Evolutionary conservation across 2,888 invertebrate genomes (phyloP).

Genomic region (Rhingia rostrata): DNA sequence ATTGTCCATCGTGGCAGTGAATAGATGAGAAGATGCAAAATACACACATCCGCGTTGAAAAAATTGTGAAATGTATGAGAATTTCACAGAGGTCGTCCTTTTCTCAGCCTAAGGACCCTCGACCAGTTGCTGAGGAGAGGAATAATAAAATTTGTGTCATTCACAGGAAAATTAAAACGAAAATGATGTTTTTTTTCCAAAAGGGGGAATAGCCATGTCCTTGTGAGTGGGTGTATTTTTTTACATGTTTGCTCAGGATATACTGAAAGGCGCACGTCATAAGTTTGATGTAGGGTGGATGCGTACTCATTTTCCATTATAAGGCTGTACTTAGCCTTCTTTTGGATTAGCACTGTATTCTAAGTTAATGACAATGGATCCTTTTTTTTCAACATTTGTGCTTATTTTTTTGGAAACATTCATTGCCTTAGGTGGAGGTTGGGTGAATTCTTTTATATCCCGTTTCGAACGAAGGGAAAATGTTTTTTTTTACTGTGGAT

Average conservation of each 20-base stretch:
- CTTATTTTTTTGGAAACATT: conserved; percentile 48
- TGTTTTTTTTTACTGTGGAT: conserved; percentile 57
- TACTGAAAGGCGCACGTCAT: conserved; percentile 59
- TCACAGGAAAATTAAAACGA: conserved; percentile 73
- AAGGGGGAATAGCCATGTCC: conserved; percentile 31
- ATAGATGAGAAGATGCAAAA: not conserved
- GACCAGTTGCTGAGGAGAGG: conserved; percentile 30
- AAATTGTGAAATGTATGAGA: conserved; percentile 20
- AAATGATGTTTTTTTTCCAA: conserved; percentile 69
- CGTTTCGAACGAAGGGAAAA: conserved; percentile 28
- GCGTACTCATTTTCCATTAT: conserved; percentile 46
- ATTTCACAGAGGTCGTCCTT: conserved; percentile 3
- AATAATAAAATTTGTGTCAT: conserved; percentile 68
- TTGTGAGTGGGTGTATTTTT: conserved; percentile 42
- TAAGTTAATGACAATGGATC: conserved; percentile 71
- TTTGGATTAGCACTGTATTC: conserved; percentile 68
- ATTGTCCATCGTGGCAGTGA: conserved; percentile 27
- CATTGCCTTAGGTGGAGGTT: conserved; percentile 28
- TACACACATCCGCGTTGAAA: conserved; percentile 22
- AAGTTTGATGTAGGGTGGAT: conserved; percentile 66
- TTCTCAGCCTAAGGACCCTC: conserved; percentile 31
- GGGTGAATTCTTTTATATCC: conserved; percentile 36
- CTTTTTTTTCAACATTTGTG: conserved; percentile 59
- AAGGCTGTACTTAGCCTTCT: conserved; percentile 52
- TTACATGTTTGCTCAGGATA: conserved; percentile 34